These are phyloP conservation scores for Lanius collurio DNA, from an alignment of 2,113 vertebrate species.

Conservation along the genomic window DNA sequence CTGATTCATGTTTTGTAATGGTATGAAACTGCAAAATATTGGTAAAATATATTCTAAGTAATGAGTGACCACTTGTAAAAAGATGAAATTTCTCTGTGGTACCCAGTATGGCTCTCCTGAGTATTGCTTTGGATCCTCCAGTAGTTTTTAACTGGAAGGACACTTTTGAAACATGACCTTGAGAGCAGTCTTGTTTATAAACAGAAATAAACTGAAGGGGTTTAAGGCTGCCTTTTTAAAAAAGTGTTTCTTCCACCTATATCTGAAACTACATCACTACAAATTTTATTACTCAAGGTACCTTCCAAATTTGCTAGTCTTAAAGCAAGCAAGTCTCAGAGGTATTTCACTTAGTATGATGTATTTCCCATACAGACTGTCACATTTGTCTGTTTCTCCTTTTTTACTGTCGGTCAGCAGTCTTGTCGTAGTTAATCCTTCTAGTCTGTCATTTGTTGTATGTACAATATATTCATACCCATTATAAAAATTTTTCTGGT, in stretches of 20 bases:
- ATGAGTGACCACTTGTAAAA: neutral
- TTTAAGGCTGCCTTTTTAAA: neutral
- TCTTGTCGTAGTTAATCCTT: neutral
- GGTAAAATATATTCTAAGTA: conserved; percentile 20
- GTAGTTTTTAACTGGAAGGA: neutral
- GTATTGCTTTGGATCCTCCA: neutral
- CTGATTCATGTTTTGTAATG: neutral
- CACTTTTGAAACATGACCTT: neutral
- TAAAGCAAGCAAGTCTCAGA: neutral
- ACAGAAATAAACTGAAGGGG: neutral
- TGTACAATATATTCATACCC: neutral
- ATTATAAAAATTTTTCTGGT: neutral
- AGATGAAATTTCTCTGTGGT: neutral
- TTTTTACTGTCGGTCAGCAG: neutral
- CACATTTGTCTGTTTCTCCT: neutral
- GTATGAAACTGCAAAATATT: conserved; percentile 32
- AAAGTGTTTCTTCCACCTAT: neutral
- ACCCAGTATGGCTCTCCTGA: neutral
- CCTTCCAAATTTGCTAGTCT: neutral
- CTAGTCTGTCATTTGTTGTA: neutral
- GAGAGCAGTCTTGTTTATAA: neutral
- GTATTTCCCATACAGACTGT: neutral
- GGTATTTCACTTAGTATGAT: neutral
- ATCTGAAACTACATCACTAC: neutral
- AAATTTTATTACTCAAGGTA: neutral